phyloP scores from a whole-genome alignment of 2,888 invertebrate species.

The Corbicula japonica region DNA sequence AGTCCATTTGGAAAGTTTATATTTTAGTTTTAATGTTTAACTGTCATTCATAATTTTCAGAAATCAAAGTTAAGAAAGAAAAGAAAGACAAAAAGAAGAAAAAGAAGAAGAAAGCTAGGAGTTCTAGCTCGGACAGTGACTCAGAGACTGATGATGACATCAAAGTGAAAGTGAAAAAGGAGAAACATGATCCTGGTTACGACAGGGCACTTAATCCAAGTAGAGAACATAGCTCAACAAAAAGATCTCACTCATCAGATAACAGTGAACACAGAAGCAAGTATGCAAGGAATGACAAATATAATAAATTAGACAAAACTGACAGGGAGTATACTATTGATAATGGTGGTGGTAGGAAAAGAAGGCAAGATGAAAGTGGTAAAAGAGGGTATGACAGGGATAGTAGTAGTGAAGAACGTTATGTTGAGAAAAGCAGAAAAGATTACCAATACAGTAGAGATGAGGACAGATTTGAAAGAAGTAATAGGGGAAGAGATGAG shows the following conservation, averaged over 20 bases:
- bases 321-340: background rate
- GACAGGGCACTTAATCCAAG: slow-evolving; percentile 51
- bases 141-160: slow-evolving; percentile 52
- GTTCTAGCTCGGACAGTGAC: slow-evolving; percentile 48
- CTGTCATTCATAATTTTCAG: slow-evolving; percentile 28
- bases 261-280: background rate
- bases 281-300: background rate
- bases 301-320: background rate
- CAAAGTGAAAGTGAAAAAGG: slow-evolving; percentile 65
- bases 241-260: slow-evolving; percentile 16
- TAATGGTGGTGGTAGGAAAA: slow-evolving; percentile 28
- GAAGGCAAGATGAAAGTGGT: slow-evolving; percentile 25
- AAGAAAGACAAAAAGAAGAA: slow-evolving; percentile 77
- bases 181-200: slow-evolving; percentile 70
- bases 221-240: background rate
- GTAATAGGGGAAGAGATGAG: slow-evolving; percentile 15
- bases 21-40: too few species aligned
- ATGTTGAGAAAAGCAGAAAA: slow-evolving; percentile 2
- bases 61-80: slow-evolving; percentile 67
- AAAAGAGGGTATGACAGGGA: slow-evolving; percentile 12
- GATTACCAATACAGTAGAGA: background rate
- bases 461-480: slow-evolving; percentile 64
- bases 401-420: slow-evolving; percentile 64
- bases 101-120: slow-evolving; percentile 73
- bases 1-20: too few species aligned